Evolutionary conservation across 2,797 vertebrate species (phyloP), one percentile per base, ranked within the genome.

Genomic region (Sebastes glaucus): DNA sequence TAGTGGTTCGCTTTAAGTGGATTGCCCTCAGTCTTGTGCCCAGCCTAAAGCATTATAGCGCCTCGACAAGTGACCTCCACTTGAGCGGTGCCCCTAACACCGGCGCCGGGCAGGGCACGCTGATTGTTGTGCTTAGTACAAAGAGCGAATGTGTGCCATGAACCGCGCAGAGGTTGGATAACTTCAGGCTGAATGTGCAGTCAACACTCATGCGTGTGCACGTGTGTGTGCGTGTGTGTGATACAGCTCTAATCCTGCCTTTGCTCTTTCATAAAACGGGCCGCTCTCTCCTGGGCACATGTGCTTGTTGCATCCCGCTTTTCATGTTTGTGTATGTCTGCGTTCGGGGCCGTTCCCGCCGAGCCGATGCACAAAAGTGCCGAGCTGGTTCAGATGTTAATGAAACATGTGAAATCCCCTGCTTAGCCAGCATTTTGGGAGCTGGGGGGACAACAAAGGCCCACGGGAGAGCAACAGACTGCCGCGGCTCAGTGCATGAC

Each of bases 341-440:
- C 14, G 35, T 62, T 62, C 7, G 38, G 20, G 20, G 53, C 63
- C 8, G 28, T 61, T 64, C 68, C 74, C 5, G 55, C 71, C 65
- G 30, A 87, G 71, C 56, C 22, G 81, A 88, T 72, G 80, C 77
- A 90, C 80, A 85, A 90, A 94, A 91, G 90, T 78, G 93, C 87
- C 73, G 88, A 91, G 89, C 86, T 91, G 94, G 93, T 95, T 96
- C 94, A 95, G 94, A 96, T 95, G 95, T 94, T 96, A 96, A 96
- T 96, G 93, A 94, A 94, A 96, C 94, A 95, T 93, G 93, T 87
- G 87, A 94, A 96, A 96, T 94, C 94, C 93, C 92, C 92, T 96
- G 96, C 96, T 96, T 96, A 96, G 96, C 95, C 95, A 96, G 96
- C 96, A 96, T 94, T 93, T 96, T 92, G 93, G 89, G 81, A 87